Evolutionary conservation across 2,113 vertebrate genomes (phyloP).

Genomic region (Trochalopteron elliotii): DNA sequence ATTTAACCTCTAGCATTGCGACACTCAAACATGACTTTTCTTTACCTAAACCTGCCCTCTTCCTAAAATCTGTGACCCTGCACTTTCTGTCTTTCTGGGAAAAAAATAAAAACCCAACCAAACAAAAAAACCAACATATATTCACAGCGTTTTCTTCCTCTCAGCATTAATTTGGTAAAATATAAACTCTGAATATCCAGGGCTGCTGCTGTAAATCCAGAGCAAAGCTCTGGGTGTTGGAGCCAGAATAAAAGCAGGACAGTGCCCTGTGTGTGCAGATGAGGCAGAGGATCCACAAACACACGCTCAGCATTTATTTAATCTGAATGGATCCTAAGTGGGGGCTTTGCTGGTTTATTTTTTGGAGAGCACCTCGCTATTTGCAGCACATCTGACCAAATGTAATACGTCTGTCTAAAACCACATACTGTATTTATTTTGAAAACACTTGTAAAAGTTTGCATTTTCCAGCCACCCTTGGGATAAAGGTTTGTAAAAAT

Average conservation of each 20-base stretch:
- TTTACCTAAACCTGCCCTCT: conserved; percentile 57
- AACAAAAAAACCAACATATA: not conserved
- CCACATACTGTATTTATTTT: conserved; percentile 86
- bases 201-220: not conserved
- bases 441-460: conserved; percentile 92
- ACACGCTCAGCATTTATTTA: conserved; percentile 8
- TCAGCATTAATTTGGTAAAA: not conserved
- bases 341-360: conserved; percentile 48
- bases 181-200: not conserved
- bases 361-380: conserved; percentile 62
- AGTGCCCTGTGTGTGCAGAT: not conserved
- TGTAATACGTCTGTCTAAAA: conserved; percentile 66
- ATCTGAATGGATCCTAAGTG: conserved; percentile 37
- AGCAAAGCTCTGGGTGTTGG: not conserved
- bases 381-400: conserved; percentile 70
- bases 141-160: not conserved
- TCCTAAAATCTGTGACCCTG: conserved; percentile 45
- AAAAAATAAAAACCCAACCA: too few species aligned
- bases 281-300: not conserved
- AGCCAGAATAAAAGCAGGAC: not conserved
- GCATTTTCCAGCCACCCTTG: conserved; percentile 82
- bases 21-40: not conserved
- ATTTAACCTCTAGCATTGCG: conserved; percentile 6
- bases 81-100: not conserved
- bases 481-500: conserved; percentile 80